Evolutionary conservation across 2,888 invertebrate species (phyloP).

Genomic region (Sceliomorpha sp.): DNA sequence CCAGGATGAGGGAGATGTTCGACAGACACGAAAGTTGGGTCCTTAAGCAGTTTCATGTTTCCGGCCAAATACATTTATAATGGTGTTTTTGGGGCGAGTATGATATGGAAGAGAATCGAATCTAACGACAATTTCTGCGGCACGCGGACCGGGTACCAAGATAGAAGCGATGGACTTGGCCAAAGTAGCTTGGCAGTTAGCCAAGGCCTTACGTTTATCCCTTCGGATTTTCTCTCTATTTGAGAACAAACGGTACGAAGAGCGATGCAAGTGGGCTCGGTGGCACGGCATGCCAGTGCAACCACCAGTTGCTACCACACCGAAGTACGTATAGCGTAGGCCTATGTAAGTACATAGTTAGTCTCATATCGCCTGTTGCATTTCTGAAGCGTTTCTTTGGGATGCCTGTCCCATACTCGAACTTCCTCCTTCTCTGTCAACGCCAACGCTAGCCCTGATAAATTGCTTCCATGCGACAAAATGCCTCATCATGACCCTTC

Average conservation of each 20-base stretch:
- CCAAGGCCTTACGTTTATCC: slow-evolving; percentile 74
- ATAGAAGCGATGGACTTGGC: slow-evolving; percentile 35
- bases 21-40: too few relatives aligned
- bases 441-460: slow-evolving; percentile 61
- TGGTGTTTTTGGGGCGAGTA: slow-evolving; percentile 7
- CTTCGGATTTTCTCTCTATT: slow-evolving; percentile 77
- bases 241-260: slow-evolving; percentile 77
- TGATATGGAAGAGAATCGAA: slow-evolving; percentile 7
- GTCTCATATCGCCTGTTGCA: slow-evolving; percentile 78
- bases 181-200: slow-evolving; percentile 70
- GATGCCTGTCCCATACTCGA: slow-evolving; percentile 55
- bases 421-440: slow-evolving; percentile 56
- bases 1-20: too few relatives aligned
- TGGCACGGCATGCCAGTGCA: slow-evolving; percentile 74
- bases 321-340: slow-evolving; percentile 65
- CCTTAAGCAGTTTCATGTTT: slow-evolving; percentile 6
- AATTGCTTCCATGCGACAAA: slow-evolving; percentile 67
- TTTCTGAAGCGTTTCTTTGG: slow-evolving; percentile 71
- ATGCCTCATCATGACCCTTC: slow-evolving; percentile 64
- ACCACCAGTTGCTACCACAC: slow-evolving; percentile 80
- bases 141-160: slow-evolving; percentile 18
- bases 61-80: slow-evolving; percentile 10
- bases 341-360: slow-evolving; percentile 77
- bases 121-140: slow-evolving; percentile 21
- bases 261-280: slow-evolving; percentile 74